Base-by-base conservation (phyloP, 2,888 invertebrate genomes). In the Caenorhabditis sulstoni region DNA sequence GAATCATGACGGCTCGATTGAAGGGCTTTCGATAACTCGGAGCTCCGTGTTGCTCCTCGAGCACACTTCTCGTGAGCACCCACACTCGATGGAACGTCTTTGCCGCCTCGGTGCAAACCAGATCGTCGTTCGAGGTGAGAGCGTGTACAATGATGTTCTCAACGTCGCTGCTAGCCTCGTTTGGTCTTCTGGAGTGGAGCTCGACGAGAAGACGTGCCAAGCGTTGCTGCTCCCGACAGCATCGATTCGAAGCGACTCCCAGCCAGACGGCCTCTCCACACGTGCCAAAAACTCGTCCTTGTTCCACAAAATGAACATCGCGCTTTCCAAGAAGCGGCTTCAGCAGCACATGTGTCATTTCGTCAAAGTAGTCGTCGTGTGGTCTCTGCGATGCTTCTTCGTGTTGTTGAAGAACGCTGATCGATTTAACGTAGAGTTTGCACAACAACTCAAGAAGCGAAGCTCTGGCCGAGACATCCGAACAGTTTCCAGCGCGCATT, bases 181-280 rank as follows among this genome's bases (percentile, higher is more conserved):
- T 88, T 85, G 93, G 91, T 85, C 94, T 91, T 47, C 93, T 93
- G 87, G 94, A 94, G 90, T 95, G 95, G 49, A 95, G 92, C 88
- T 94, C 94, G 88, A 94, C 94, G 1, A 95, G 91, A 18, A 95
- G 91, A 50, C 94, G 94, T 7, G 94, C 94, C 81, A 87, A 80
- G 7, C 75, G 61, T 55, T 85, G 85, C 18, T 86, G 83, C 39
- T 77, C 75, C 23, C 44, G 23, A 58, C 78, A 61, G 41, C 67
- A 77, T 47, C 55, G 37, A 29, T 53, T 44, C 41, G 66, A 66
- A 16, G 59, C 80, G 22, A 79, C 59, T 11, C 81, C 80, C 16
- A 76, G 65, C 84, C 85, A 85, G n/a, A 83, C 74, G n/a, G 83
- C 81, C 49, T 67, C 64, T 16, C 75, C 80, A 53, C 82, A 83